Conservation (phyloP, 2,888 invertebrate genomes). For the Drosophila rellima region DNA sequence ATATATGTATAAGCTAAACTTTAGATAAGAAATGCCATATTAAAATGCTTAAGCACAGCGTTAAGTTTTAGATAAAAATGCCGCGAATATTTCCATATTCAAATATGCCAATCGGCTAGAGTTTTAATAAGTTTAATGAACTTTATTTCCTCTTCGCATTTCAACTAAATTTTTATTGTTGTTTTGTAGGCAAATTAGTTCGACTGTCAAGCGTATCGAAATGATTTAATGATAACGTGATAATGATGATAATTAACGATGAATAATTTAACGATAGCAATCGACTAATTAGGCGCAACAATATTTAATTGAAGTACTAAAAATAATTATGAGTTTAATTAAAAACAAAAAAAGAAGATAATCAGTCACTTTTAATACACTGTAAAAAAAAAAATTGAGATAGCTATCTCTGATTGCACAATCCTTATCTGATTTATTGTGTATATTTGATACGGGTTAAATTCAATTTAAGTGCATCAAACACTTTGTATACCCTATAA, state of each 20-base stretch:
- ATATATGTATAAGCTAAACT: conserved; percentile 3
- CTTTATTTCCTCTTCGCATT: background rate
- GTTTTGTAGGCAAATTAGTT: background rate
- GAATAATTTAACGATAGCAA: conserved; percentile 1
- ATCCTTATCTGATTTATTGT: background rate
- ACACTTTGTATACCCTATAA: background rate
- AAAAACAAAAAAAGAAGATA: background rate
- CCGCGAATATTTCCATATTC: background rate
- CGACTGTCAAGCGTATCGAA: background rate
- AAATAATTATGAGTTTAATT: background rate
- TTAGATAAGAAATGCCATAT: background rate
- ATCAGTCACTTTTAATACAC: background rate
- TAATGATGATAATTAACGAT: background rate
- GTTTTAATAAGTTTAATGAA: conserved; percentile 5
- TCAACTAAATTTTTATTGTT: background rate
- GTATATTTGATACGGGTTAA: background rate
- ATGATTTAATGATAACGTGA: conserved; percentile 1
- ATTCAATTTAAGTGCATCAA: background rate
- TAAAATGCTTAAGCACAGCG: background rate
- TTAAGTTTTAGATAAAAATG: background rate
- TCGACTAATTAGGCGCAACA: conserved; percentile 1
- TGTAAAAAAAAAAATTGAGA: background rate
- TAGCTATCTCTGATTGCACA: background rate
- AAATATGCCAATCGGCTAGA: conserved; percentile 1
- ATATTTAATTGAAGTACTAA: background rate